These are phyloP conservation scores for Pagetopsis macropterus DNA, from an alignment of 2,797 vertebrate species.

Conservation along the genomic window DNA sequence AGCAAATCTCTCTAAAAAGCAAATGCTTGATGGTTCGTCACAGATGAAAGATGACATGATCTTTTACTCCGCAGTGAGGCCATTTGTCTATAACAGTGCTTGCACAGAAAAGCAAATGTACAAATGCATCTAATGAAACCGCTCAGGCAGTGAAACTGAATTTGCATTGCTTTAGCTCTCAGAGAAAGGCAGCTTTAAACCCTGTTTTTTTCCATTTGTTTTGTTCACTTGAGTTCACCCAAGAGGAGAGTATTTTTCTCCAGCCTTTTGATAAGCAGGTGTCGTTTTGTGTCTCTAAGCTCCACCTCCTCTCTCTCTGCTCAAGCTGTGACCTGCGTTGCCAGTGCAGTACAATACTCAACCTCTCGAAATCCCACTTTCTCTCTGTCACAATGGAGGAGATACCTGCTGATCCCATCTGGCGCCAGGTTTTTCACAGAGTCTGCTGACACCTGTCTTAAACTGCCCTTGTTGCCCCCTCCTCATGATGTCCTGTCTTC, in stretches of 20 bases:
- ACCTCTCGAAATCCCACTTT: neutral
- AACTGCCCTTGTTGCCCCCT: conserved; percentile 24
- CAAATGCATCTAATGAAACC: conserved; percentile 23
- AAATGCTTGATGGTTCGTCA: conserved; percentile 41
- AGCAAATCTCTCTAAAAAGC: conserved; percentile 49
- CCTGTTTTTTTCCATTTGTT: conserved; percentile 19
- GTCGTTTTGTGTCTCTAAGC: conserved; percentile 60
- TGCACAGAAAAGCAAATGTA: conserved; percentile 4
- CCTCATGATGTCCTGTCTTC: conserved; percentile 28
- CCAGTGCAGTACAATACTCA: conserved; percentile 31
- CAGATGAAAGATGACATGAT: conserved; percentile 33
- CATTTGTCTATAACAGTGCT: conserved; percentile 8
- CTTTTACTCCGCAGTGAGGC: neutral
- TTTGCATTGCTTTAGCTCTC: neutral
- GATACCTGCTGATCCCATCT: conserved; percentile 71
- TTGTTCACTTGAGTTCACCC: conserved; percentile 29
- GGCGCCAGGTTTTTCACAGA: conserved; percentile 45
- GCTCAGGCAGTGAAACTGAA: conserved; percentile 14
- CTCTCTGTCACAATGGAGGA: conserved; percentile 24
- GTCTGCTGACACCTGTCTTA: conserved; percentile 54
- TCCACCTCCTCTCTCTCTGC: conserved; percentile 26
- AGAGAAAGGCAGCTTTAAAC: conserved; percentile 7
- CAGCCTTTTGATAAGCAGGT: conserved; percentile 56
- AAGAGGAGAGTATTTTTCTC: conserved; percentile 6
- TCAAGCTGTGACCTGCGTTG: conserved; percentile 73